A percentile compares a stretch with the other conserved stretches of the same genome.
phyloP scores from a whole-genome alignment of 2,113 vertebrate species.

The Clarias macrocephalus region DNA sequence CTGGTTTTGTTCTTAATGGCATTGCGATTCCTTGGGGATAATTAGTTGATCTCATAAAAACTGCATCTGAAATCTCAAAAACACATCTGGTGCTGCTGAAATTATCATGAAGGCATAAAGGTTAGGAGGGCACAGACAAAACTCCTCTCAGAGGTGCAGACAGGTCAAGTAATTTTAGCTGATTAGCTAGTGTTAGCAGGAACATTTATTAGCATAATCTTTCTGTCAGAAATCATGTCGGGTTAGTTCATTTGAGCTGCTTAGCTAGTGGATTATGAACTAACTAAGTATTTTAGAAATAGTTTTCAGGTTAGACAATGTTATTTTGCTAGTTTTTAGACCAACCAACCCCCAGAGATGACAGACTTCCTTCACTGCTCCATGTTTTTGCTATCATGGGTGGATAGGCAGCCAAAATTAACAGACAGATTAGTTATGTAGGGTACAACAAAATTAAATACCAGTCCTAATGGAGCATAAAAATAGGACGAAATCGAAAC shows the following conservation, averaged over 20 bases:
- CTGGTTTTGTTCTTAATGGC: slow-evolving; percentile 91
- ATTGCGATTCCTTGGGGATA: slow-evolving; percentile 95
- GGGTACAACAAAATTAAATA: too few species aligned
- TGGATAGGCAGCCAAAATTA: too few species aligned
- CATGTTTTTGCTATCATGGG: background rate
- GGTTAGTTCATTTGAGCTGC: background rate
- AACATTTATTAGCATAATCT: background rate
- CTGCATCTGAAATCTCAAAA: slow-evolving; percentile 88
- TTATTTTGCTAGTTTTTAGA: background rate
- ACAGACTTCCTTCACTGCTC: background rate
- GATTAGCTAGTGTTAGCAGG: background rate
- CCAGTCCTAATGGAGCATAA: too few species aligned
- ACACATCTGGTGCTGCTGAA: slow-evolving; percentile 88
- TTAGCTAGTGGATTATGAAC: background rate
- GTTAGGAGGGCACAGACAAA: background rate
- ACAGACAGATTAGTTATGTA: too few species aligned
- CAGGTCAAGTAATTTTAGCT: background rate
- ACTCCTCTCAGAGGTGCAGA: background rate
- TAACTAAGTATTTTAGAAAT: background rate
- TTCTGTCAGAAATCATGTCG: background rate
- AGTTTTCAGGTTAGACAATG: too few species aligned
- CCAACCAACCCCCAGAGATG: too few species aligned
- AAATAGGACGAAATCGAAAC: too few species aligned
- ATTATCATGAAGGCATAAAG: slow-evolving; percentile 5
- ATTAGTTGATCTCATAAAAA: slow-evolving; percentile 87